Conservation (phyloP, 2,113 vertebrate genomes). For the Gambusia affinis region DNA sequence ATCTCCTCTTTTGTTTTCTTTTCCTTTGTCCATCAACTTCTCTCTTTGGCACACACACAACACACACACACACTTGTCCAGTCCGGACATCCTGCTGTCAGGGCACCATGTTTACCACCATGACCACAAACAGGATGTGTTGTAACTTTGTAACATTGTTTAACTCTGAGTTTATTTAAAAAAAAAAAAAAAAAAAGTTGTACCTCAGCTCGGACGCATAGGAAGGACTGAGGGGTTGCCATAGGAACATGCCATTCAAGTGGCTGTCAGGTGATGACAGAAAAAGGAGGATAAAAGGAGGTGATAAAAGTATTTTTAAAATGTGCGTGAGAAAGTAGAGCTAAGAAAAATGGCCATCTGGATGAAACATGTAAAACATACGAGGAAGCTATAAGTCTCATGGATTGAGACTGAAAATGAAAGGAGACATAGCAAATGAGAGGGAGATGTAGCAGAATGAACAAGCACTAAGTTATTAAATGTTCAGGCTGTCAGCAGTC, state of each 20-base stretch:
- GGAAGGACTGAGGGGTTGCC: constrained; percentile 57
- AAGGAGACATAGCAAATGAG: neutral
- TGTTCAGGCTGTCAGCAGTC: constrained; percentile 26
- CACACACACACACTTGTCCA: constrained; percentile 2
- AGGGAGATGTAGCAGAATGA: neutral
- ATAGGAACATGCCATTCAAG: constrained; percentile 60
- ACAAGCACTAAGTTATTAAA: neutral
- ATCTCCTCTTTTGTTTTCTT: constrained; percentile 8
- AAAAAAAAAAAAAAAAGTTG: neutral
- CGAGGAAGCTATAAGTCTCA: too few species aligned
- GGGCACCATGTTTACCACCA: constrained; percentile 48
- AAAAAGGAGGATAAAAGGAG: constrained; percentile 18
- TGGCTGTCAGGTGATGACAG: constrained; percentile 56
- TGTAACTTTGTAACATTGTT: neutral
- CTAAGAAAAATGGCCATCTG: neutral
- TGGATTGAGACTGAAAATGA: neutral
- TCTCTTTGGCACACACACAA: too few species aligned
- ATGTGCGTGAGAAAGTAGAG: neutral
- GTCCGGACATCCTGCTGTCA: constrained; percentile 66
- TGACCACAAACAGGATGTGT: constrained; percentile 55
- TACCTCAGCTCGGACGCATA: constrained; percentile 46
- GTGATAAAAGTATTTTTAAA: constrained; percentile 2
- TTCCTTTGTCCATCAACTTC: constrained; percentile 3
- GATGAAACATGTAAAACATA: neutral
- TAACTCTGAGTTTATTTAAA: neutral